Base-by-base conservation (phyloP, 2,113 vertebrate species). In the Neoarius graeffei region DNA sequence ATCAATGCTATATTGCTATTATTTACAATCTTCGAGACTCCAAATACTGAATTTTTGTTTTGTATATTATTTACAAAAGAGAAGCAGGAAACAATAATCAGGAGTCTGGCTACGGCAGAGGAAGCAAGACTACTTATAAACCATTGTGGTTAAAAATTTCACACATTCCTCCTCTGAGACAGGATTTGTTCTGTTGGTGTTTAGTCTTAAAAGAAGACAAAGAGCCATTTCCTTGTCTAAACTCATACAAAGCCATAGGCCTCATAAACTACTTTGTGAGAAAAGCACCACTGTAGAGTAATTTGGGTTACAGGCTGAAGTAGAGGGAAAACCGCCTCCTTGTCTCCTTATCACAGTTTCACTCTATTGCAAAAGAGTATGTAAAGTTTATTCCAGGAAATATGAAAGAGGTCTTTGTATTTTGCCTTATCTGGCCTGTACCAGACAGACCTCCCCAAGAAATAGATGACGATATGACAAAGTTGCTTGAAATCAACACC, bases 131-230 rank as follows among this genome's bases (percentile, higher is more conserved):
- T 19, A 48, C 74, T 66, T 23, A 25, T 27, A 50, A 19, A 84
- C 89, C 57, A 86, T 84, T 85, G 91, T 92, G 90, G 88, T 67
- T 50, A 81, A 57, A 88, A 90, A 84, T 60, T 73, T 76, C 79
- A 54, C 83, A 84, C 83, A 27, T 89, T 89, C 83, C 91, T 85
- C 67, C 54, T 80, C 56, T 77, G 88, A 79, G 80, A 87, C 87
- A 85, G 62, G 81, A 30, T 86, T 89, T 76, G 66, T 9, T 77
- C 20, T n/a, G 27, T 88, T 82, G 64, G 67, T 92, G 87, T 91
- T 92, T 84, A 88, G 85, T 91, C 90, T 91, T 89, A 50, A 89
- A 87, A 67, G 74, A 91, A 89, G 87, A 93, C 92, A 91, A 92
- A 91, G 89, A 27, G 2, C 52, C 13, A 10, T 91, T 92, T 94